Evolutionary conservation across 2,797 vertebrate genomes (phyloP).

Genomic region (Squalus acanthias): DNA sequence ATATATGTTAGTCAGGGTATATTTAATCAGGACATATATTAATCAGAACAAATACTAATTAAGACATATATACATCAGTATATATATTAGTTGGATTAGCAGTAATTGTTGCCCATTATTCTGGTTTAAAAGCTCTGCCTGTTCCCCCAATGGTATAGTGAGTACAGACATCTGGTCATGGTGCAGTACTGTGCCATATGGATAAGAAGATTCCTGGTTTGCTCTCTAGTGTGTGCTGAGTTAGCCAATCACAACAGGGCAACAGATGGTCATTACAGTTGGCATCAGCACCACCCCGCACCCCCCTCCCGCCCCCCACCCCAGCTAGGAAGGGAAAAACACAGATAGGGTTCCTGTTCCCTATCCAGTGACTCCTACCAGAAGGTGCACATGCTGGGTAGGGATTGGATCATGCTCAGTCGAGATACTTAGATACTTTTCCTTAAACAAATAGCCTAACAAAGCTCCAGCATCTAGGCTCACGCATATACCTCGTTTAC

Average conservation of each 20-base stretch:
- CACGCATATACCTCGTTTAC: background rate
- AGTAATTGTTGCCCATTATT: background rate
- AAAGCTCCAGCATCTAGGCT: background rate
- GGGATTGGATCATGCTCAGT: background rate
- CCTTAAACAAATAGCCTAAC: background rate
- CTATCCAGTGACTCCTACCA: background rate
- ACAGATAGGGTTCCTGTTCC: conserved; percentile 10
- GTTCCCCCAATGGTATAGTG: background rate
- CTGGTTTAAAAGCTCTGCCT: background rate
- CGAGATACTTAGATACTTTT: background rate
- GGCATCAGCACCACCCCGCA: background rate
- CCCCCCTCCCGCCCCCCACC: background rate
- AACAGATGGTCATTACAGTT: conserved; percentile 9
- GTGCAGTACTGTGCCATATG: conserved; percentile 10
- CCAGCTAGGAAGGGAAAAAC: background rate
- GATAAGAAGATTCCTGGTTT: background rate
- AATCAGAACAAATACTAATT: background rate
- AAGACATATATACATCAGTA: background rate
- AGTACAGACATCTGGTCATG: conserved; percentile 20
- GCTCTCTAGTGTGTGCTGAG: conserved; percentile 7
- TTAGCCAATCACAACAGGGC: background rate
- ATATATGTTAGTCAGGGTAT: background rate
- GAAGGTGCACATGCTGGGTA: background rate
- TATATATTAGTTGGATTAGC: background rate
- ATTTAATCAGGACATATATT: background rate